Evolutionary conservation across 2,113 vertebrate species (phyloP), one percentile per base, ranked within the genome.

Genomic region (Megalops atlanticus): DNA sequence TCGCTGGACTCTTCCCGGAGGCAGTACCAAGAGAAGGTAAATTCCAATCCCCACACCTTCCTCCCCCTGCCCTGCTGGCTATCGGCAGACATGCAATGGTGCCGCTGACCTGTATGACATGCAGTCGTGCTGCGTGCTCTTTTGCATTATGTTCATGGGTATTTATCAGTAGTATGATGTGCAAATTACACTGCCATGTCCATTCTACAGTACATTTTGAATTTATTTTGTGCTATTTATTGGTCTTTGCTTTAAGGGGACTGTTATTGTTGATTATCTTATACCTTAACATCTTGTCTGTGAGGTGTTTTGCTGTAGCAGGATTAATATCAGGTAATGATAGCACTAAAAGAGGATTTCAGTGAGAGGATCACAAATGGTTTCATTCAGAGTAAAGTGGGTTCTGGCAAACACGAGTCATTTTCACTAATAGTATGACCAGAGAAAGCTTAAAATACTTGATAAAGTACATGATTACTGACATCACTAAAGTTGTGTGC

Each of bases 21-120:
- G 45, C 98, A 99, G 14, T 99, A 99, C 87, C 98, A 99, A 89
- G 98, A 99, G 88, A 99, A 99, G 98, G 98, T 99, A 95, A 93
- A 85, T 76, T 39, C n/a, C 81, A 81, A 47, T 47, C 52, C 24
- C 3, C 33, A n/a, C n/a, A n/a, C n/a, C 36, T 3, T 36, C 38
- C 4, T 0, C 15, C 31, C 38, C 39, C 38, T 38, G 75, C 33
- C 4, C 70, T 72, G 15, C 35, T 36, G 15, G 35, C 21, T 14
- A 45, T 21, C 21, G 35, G 36, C 64, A 79, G n/a, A 33, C 71
- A 49, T 36, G 14, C 38, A 41, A 38, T 27, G 77, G 4, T 15
- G 69, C 27, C 27, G 7, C n/a, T 39, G 3, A 78, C 21, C 0
- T 31, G n/a, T 11, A 64, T 31, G 14, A 45, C 43, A 45, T 45